Conservation (phyloP, 2,888 invertebrate species). For the Eilema caniola region DNA sequence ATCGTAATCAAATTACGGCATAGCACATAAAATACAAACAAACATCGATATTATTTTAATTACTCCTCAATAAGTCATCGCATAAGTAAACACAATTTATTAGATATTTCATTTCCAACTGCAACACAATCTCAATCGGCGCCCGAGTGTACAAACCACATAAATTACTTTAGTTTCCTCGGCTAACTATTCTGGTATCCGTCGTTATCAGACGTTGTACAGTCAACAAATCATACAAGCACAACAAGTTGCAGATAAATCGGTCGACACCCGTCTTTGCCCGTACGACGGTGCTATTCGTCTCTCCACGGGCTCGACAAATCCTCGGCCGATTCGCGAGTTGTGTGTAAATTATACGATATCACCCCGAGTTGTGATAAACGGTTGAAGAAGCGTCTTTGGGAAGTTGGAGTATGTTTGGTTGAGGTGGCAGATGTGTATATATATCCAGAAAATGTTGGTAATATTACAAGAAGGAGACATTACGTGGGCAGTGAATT, state of each 20-base stretch:
- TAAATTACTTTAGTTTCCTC: slow-evolving; percentile 36
- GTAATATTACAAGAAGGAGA: no score
- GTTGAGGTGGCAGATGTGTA: neutral
- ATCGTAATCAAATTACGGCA: neutral
- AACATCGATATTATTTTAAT: neutral
- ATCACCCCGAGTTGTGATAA: slow-evolving; percentile 60
- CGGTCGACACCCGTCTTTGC: slow-evolving; percentile 56
- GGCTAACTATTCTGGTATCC: slow-evolving; percentile 39
- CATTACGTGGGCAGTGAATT: no score
- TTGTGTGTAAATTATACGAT: slow-evolving; percentile 69
- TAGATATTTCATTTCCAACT: neutral
- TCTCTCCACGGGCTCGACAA: slow-evolving; percentile 73
- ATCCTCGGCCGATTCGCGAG: slow-evolving; percentile 64
- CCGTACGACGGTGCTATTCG: slow-evolving; percentile 64
- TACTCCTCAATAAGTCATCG: neutral
- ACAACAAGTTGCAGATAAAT: slow-evolving; percentile 68
- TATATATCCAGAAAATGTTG: neutral
- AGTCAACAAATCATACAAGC: slow-evolving; percentile 67
- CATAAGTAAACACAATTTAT: neutral
- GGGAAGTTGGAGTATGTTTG: neutral
- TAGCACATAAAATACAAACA: no score
- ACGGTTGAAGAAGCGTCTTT: slow-evolving; percentile 24
- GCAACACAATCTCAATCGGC: slow-evolving; percentile 11
- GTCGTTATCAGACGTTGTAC: slow-evolving; percentile 53
- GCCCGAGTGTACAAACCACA: slow-evolving; percentile 26